Evolutionary conservation across 2,797 vertebrate species (phyloP).

Genomic region (Amphiprion clarkii): DNA sequence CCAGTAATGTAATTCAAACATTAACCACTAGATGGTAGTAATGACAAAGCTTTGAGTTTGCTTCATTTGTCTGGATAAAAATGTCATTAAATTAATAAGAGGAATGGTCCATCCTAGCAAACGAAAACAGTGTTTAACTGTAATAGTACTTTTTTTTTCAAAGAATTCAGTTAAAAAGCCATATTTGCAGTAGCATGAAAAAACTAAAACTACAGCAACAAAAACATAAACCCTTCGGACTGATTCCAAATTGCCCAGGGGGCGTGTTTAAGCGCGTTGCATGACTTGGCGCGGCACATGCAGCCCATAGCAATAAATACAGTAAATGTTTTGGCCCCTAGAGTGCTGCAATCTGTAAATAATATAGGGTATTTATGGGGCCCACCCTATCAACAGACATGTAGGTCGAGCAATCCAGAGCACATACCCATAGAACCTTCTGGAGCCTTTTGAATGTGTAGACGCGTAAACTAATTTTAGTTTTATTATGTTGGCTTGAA

Average conservation of each 20-base stretch:
- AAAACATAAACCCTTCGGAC: not conserved
- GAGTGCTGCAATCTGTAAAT: slow-evolving; percentile 52
- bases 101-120: too few species aligned
- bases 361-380: slow-evolving; percentile 64
- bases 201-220: not conserved
- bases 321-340: slow-evolving; percentile 38
- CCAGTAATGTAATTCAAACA: slow-evolving; percentile 1
- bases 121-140: too few species aligned
- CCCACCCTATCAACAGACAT: slow-evolving; percentile 40
- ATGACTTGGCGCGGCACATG: slow-evolving; percentile 39
- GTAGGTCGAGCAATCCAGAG: slow-evolving; percentile 59
- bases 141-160: too few species aligned
- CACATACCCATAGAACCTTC: slow-evolving; percentile 10
- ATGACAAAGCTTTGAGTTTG: not conserved
- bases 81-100: too few species aligned
- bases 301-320: slow-evolving; percentile 42
- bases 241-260: not conserved
- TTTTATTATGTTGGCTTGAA: slow-evolving; percentile 66
- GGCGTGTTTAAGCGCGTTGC: slow-evolving; percentile 5
- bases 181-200: not conserved
- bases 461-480: slow-evolving; percentile 64
- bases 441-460: slow-evolving; percentile 19
- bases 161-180: not conserved
- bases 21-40: slow-evolving; percentile 49
- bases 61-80: not conserved